Conservation (phyloP, 2,888 invertebrate species). For the Brachynemurus nebulosus region DNA sequence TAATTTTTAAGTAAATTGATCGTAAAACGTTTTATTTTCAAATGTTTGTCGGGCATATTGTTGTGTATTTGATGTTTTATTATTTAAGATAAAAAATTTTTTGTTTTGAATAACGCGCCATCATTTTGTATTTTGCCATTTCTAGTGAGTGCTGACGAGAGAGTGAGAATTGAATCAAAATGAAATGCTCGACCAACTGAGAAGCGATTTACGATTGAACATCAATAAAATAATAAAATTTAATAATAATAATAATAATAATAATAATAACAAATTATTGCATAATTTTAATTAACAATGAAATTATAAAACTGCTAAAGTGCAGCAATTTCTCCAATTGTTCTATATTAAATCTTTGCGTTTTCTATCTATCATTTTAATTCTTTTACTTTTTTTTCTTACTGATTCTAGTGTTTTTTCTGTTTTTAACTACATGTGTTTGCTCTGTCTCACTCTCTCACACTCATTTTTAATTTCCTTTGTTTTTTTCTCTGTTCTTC, state of each 20-base stretch:
- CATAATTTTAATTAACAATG: neutral
- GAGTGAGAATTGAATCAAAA: too few relatives aligned
- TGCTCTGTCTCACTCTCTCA: slow-evolving; percentile 7
- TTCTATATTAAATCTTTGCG: too few relatives aligned
- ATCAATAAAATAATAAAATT: too few relatives aligned
- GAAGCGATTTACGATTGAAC: too few relatives aligned
- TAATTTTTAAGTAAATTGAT: neutral
- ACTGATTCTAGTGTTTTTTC: slow-evolving; percentile 16
- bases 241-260: too few relatives aligned
- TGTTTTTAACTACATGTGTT: slow-evolving; percentile 17
- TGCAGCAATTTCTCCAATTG: too few relatives aligned
- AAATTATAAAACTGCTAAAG: neutral
- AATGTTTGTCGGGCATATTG: neutral
- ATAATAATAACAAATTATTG: too few relatives aligned
- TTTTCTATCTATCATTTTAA: slow-evolving; percentile 20
- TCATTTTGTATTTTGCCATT: too few relatives aligned
- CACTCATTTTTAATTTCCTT: slow-evolving; percentile 30
- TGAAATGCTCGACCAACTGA: too few relatives aligned
- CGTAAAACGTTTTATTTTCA: neutral
- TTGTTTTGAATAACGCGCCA: too few relatives aligned
- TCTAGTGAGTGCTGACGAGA: too few relatives aligned
- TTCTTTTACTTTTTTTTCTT: slow-evolving; percentile 19
- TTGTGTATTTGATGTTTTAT: neutral
- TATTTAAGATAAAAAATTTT: too few relatives aligned
- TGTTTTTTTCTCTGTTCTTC: slow-evolving; percentile 36